A percentile compares a stretch with the other conserved stretches of the same genome.
phyloP scores from a whole-genome alignment of 2,113 vertebrate genomes.

The Morone saxatilis region DNA sequence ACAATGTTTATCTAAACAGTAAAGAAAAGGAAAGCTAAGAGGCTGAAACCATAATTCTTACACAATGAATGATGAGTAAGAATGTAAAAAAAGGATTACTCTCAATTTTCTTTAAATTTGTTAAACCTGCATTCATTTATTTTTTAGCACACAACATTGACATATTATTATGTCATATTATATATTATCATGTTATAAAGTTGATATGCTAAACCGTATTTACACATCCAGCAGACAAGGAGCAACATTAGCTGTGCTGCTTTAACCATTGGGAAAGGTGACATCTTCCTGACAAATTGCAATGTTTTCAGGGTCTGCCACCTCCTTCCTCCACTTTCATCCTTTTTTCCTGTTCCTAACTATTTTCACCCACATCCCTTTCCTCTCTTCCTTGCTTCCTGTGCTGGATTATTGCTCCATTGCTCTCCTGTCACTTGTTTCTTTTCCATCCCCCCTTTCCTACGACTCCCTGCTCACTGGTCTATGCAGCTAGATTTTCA shows the following conservation, averaged over 20 bases:
- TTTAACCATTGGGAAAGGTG: constrained; percentile 6
- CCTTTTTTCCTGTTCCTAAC: constrained; percentile 48
- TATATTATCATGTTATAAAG: neutral
- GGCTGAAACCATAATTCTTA: too few relatives aligned
- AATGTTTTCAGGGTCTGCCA: constrained; percentile 17
- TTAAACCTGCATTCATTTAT: neutral
- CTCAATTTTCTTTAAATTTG: neutral
- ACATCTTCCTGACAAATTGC: neutral
- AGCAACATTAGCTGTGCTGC: neutral
- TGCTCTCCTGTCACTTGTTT: constrained; percentile 32
- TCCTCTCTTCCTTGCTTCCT: constrained; percentile 49
- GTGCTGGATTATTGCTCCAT: constrained; percentile 25
- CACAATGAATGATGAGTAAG: too few relatives aligned
- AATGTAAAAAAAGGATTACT: too few relatives aligned
- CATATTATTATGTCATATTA: neutral
- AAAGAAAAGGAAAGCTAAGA: too few relatives aligned
- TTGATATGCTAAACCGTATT: neutral
- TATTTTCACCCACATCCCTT: constrained; percentile 48
- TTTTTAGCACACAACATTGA: neutral
- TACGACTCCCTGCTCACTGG: constrained; percentile 17
- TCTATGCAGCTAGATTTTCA: constrained; percentile 46
- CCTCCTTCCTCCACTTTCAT: constrained; percentile 50
- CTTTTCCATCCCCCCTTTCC: constrained; percentile 32
- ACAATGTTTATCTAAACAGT: too few relatives aligned
- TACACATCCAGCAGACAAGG: neutral